Evolutionary conservation across 1,140 invertebrate species (phyloP).

Genomic region (Euura saliciscinereae): DNA sequence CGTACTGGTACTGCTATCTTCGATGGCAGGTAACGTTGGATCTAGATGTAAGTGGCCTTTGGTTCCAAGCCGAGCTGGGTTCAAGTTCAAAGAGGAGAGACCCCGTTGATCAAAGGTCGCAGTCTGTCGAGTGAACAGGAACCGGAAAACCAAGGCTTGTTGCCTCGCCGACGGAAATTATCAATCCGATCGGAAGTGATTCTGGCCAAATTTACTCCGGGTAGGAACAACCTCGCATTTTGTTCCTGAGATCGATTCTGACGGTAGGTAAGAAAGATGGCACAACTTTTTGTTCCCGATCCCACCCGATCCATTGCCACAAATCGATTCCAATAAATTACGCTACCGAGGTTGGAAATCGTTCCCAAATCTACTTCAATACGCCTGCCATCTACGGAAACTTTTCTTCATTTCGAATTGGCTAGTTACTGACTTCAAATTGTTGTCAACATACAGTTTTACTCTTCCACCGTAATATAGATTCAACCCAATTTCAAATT

Average conservation of each 20-base stretch:
- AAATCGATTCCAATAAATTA: slow-evolving; percentile 6
- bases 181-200: slow-evolving; percentile 1
- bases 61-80: background rate
- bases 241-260: background rate
- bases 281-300: background rate
- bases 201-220: background rate
- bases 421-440: too few species aligned
- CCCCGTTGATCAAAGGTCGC: background rate
- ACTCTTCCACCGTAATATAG: too few species aligned
- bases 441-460: too few species aligned
- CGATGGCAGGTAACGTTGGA: background rate
- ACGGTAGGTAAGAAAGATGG: background rate
- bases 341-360: background rate
- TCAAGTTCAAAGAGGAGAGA: background rate
- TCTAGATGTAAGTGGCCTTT: background rate
- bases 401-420: too few species aligned
- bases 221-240: background rate
- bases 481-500: too few species aligned
- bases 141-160: background rate
- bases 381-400: too few species aligned
- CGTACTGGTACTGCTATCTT: background rate
- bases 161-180: background rate
- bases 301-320: background rate
- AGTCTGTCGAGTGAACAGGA: background rate
- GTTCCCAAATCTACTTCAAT: background rate